Evolutionary conservation across 2,888 invertebrate species (phyloP), one percentile per base, ranked within the genome.

Genomic region (Dasysyrphus tricinctus): DNA sequence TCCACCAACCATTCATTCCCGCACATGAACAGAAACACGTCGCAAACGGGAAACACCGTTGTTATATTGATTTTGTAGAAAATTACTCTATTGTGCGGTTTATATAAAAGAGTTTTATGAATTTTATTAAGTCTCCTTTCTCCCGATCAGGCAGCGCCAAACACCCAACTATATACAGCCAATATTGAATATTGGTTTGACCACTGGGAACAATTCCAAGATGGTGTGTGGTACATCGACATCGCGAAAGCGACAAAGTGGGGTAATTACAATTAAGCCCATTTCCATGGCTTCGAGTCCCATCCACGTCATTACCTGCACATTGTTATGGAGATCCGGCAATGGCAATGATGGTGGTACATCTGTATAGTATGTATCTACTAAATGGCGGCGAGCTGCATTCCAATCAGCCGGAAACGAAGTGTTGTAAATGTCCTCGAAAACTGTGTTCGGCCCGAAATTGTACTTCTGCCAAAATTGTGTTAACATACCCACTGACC

Each of bases 401-500:
- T 42, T 63, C 32, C 73, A 80, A 80, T 85, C 85, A 81, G 57
- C 81, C 77, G 85, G 81, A 85, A 81, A 81, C 81, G 42, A 85
- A 81, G 85, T 81, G 77, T 77, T 81, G 85, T 81, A 77, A 85
- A 85, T 85, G 85, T 81, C 81, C 81, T 85, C 85, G 76, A 77
- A 69, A 85, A 77, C n/a, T 81, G 74, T 85, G 77, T 77, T 77
- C 42, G 65, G 39, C 37, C 16, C 47, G 69, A 78, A 85, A 85
- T 85, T 85, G 85, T 77, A 74, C 77, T 81, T 77, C 75, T 86
- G 82, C 82, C 86, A 86, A 86, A 86, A 86, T 86, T 82, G 82
- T 86, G 86, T 86, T 86, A 86, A 86, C 86, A 86, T 82, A 82
- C 78, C 78, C 75, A 86, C 79, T 86, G 86, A 86, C 86, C 86